Evolutionary conservation across 2,797 vertebrate species (phyloP).

Genomic region (Ibycter americanus): DNA sequence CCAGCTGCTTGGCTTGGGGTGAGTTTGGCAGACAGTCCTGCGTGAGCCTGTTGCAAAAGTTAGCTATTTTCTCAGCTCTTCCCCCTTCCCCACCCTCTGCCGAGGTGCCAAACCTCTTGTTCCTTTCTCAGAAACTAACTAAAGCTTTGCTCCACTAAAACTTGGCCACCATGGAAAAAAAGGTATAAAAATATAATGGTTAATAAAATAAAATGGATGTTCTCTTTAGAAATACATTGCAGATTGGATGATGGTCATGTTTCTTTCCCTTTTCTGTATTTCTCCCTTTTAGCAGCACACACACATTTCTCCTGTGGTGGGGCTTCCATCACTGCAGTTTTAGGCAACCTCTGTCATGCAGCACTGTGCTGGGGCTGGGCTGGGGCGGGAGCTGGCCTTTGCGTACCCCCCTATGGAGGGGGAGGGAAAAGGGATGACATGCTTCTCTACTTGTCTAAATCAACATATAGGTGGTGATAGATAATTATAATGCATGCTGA

Average conservation of each 20-base stretch:
- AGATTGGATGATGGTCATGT: background rate
- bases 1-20: background rate
- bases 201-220: background rate
- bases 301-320: background rate
- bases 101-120: background rate
- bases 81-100: background rate
- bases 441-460: background rate
- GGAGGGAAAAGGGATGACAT: background rate
- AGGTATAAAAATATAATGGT: background rate
- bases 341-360: rapidly evolving
- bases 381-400: background rate
- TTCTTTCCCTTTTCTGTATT: background rate
- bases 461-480: background rate
- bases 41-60: background rate
- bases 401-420: background rate
- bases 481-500: background rate
- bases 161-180: background rate
- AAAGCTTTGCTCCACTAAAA: background rate
- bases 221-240: background rate
- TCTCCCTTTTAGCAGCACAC: background rate
- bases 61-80: background rate
- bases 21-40: background rate
- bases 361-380: too few relatives aligned
- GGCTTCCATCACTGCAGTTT: background rate
- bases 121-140: background rate